Conservation (phyloP, 2,888 invertebrate species). For the Caenorhabditis angaria region DNA sequence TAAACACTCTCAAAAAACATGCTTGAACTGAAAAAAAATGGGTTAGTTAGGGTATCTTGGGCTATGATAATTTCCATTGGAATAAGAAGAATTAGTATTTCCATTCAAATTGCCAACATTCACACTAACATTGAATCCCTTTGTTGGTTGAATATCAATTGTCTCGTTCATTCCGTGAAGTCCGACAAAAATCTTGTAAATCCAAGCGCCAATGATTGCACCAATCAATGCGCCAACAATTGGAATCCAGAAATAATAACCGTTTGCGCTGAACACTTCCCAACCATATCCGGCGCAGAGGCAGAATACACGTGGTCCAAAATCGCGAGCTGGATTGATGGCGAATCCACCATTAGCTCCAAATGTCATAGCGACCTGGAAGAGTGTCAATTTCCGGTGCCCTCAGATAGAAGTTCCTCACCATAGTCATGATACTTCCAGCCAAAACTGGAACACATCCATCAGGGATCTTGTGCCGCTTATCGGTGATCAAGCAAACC, state of each 20-base stretch:
- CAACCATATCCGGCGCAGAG: slow-evolving; percentile 68
- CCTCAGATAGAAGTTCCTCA: neutral
- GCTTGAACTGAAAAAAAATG: neutral
- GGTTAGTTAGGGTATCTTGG: neutral
- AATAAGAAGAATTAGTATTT: slow-evolving; percentile 9
- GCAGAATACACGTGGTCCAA: slow-evolving; percentile 68
- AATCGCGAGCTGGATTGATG: slow-evolving; percentile 77
- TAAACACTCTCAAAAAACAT: neutral
- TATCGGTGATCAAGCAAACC: slow-evolving; percentile 67
- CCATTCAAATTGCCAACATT: slow-evolving; percentile 23
- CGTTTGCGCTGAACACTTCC: slow-evolving; percentile 71
- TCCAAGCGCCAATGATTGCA: slow-evolving; percentile 75
- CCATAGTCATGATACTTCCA: slow-evolving; percentile 68
- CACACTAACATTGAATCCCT: slow-evolving; percentile 56
- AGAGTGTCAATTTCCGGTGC: neutral
- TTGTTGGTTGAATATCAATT: slow-evolving; percentile 48
- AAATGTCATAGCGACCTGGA: slow-evolving; percentile 72
- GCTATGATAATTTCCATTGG: slow-evolving; percentile 12
- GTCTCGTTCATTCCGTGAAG: slow-evolving; percentile 74
- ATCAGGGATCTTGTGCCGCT: slow-evolving; percentile 65
- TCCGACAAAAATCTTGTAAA: slow-evolving; percentile 75
- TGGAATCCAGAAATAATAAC: slow-evolving; percentile 76
- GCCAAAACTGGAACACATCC: slow-evolving; percentile 65
- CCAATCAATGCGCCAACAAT: slow-evolving; percentile 76
- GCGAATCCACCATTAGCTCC: slow-evolving; percentile 77